Evolutionary conservation across 2,797 vertebrate species (phyloP).

Genomic region (Taeniopygia guttata): DNA sequence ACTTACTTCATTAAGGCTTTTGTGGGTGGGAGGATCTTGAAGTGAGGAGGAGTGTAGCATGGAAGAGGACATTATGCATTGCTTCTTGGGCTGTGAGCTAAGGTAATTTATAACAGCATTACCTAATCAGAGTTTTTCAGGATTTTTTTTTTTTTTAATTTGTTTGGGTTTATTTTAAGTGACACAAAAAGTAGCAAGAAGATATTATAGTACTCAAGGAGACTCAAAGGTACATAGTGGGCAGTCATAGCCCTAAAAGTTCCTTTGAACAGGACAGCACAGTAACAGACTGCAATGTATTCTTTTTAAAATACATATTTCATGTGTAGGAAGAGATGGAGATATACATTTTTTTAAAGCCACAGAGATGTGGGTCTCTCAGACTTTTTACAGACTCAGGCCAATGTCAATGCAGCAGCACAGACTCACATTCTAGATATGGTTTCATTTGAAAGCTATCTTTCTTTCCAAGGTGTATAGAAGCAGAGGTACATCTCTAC

Average conservation of each 20-base stretch:
- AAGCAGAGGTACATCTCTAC: not conserved
- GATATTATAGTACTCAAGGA: not conserved
- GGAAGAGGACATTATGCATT: not conserved
- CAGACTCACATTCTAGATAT: not conserved
- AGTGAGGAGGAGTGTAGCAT: not conserved
- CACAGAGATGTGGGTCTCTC: not conserved
- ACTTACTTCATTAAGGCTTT: not conserved
- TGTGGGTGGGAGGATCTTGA: not conserved
- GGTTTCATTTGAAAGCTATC: not conserved
- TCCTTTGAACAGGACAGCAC: not conserved
- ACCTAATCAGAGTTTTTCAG: not conserved
- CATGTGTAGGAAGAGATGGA: not conserved
- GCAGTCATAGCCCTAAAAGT: not conserved
- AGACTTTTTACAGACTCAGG: not conserved
- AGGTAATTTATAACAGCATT: not conserved
- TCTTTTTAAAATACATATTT: not conserved
- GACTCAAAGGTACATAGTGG: not conserved
- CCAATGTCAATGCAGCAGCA: not conserved
- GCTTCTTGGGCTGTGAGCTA: not conserved
- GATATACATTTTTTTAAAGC: not conserved
- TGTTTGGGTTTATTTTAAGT: not conserved
- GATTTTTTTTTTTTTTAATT: not conserved
- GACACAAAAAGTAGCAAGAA: not conserved
- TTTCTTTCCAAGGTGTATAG: not conserved
- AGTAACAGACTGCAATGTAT: not conserved